Conservation (phyloP, 2,888 invertebrate species). For the Platycnemis pennipes region DNA sequence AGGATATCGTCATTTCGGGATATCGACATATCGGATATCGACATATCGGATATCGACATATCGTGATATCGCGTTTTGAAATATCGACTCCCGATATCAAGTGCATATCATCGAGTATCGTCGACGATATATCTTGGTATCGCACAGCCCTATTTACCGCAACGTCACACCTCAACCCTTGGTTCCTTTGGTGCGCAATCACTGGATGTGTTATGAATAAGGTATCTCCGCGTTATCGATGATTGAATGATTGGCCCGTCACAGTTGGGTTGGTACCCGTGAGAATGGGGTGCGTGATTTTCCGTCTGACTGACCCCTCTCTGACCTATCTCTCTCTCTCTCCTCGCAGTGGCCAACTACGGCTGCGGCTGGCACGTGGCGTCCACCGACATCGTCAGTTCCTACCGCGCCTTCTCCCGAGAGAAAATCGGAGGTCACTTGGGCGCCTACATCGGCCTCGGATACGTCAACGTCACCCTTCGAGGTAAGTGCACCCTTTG, state of each 20-base stretch:
- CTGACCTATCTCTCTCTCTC: constrained; percentile 64
- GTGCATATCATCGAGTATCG: no score
- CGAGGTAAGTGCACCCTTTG: constrained; percentile 86
- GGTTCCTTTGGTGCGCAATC: no score
- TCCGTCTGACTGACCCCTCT: background rate
- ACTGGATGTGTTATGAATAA: no score
- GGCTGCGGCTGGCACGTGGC: constrained; percentile 97
- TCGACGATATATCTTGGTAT: no score
- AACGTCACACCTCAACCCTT: no score
- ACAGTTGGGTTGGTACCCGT: constrained; percentile 36
- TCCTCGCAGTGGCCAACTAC: constrained; percentile 88
- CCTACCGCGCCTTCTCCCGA: constrained; percentile 94
- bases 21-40: no score
- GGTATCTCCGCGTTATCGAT: background rate
- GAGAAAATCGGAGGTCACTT: constrained; percentile 93
- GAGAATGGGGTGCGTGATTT: constrained; percentile 1
- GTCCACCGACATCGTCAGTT: constrained; percentile 88
- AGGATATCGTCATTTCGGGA: no score
- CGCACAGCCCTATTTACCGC: no score
- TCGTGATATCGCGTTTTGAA: no score
- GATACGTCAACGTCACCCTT: constrained; percentile 97
- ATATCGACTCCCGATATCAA: no score
- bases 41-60: no score
- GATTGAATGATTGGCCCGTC: background rate
- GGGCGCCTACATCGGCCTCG: constrained; percentile 95